These are phyloP conservation scores for Misgurnus anguillicaudatus DNA, from an alignment of 2,113 vertebrate species.

Conservation along the genomic window DNA sequence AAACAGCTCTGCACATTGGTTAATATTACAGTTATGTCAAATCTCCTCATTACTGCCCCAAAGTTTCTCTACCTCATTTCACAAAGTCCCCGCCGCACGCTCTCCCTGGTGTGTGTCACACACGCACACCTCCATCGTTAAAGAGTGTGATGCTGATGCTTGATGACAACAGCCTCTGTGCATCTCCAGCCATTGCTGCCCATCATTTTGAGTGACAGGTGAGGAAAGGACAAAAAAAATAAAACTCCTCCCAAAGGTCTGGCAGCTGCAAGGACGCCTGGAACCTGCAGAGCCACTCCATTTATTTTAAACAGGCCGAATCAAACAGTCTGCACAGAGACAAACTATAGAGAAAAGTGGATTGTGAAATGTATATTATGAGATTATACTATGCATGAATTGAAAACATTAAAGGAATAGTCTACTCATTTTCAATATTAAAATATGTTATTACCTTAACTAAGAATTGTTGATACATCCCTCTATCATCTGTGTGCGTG, in stretches of 20 bases:
- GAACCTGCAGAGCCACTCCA: conserved; percentile 32
- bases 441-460: no score
- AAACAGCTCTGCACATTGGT: conserved; percentile 49
- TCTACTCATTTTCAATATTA: no score
- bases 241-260: conserved; percentile 49
- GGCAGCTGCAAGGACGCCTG: conserved; percentile 73
- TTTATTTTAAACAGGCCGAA: background rate
- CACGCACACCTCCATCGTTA: conserved; percentile 50
- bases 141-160: conserved; percentile 52
- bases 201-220: conserved; percentile 72
- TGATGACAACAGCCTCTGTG: conserved; percentile 57
- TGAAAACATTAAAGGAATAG: background rate
- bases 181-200: conserved; percentile 62
- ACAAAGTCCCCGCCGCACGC: background rate
- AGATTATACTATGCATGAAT: background rate
- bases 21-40: conserved; percentile 54
- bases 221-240: conserved; percentile 41
- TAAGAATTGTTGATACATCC: no score
- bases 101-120: conserved; percentile 32
- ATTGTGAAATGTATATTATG: conserved; percentile 10
- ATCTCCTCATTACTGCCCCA: conserved; percentile 54
- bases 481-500: no score
- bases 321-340: background rate
- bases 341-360: background rate
- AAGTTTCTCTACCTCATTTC: conserved; percentile 37